Conservation (phyloP, 35 echinoderm and acorn worm genomes). For the Eucidaris tribuloides region DNA sequence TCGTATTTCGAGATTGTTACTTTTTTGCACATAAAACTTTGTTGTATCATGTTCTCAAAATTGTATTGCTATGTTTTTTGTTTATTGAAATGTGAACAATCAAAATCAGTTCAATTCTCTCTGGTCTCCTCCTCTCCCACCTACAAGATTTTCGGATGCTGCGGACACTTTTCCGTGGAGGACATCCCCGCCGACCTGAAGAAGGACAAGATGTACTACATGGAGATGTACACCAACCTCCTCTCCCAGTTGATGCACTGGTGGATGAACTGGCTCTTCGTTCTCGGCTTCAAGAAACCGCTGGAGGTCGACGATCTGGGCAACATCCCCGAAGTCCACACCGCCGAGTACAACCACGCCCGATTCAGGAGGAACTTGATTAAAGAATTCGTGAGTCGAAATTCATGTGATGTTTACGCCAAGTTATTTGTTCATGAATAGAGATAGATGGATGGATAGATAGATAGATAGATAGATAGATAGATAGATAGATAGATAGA, state of each 20-base stretch:
- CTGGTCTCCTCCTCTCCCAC: not conserved
- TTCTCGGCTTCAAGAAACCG: conserved; percentile 62
- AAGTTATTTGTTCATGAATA: no score
- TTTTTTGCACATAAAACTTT: not conserved
- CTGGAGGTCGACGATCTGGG: conserved; percentile 78
- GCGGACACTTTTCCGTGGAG: not conserved
- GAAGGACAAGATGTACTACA: conserved; percentile 63
- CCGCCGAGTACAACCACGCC: conserved; percentile 50
- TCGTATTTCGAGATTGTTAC: not conserved
- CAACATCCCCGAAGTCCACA: conserved; percentile 50
- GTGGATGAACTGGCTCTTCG: conserved; percentile 93
- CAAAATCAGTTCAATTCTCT: not conserved
- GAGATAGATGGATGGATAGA: no score
- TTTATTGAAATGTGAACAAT: not conserved
- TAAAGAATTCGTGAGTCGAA: conserved; percentile 2
- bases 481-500: no score
- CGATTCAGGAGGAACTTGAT: conserved; percentile 3
- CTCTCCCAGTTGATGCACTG: conserved; percentile 50
- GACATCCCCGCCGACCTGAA: conserved; percentile 45
- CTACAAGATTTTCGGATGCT: not conserved
- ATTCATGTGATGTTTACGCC: no score
- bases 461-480: no score
- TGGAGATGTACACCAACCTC: conserved; percentile 62
- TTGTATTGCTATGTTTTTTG: not conserved
- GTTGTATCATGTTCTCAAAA: not conserved